Base-by-base conservation (phyloP, 2,113 vertebrate genomes). In the Poecile atricapillus region DNA sequence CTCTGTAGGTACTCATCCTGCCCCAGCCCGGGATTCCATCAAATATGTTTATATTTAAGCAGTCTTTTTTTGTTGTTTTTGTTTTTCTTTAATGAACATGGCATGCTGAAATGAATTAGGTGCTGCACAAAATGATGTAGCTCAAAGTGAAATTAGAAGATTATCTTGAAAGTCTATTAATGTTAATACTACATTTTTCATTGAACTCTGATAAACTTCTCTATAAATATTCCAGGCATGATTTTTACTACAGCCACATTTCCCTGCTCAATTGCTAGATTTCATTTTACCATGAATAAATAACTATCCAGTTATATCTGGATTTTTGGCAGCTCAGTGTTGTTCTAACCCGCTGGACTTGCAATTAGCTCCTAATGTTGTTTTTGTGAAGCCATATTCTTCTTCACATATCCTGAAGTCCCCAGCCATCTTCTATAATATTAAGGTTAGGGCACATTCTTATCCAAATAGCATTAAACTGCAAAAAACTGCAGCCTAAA, bases 361-460 rank as follows among this genome's bases (percentile, higher is more conserved):
- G 63, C 96, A 97, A 97, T 97, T 94, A 95, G 85, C 83, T 96
- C 87, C 97, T 96, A 96, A 96, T 96, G 92, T 49, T 96, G 92
- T 49, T 96, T 97, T 96, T 53, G 9, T 63, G 92, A 95, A 96
- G 89, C 78, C 15, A 17, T 95, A 94, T 96, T 97, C 92, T 97
- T 92, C 62, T 65, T 74, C 46, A 93, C 71, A 60, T 33, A 15
- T 55, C 74, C 60, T 95, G 24, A 96, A 91, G 83, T 97, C 80
- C 80, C 84, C 56, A 96, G 94, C 44, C 59, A 27, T 93, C 85
- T 71, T 94, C 27, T 82, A n/a, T 85, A 75, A 93, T 71, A 81
- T 78, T 87, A 58, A 79, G 46, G 43, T 52, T 55, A 41, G 41
- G 39, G 63, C 92, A 91, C 65, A 67, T 70, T 77, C 68, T 74